Percentiles rank a stretch among this genome's conserved stretches.
phyloP scores from a whole-genome alignment of 2,888 invertebrate genomes.

The Idaea straminata region DNA sequence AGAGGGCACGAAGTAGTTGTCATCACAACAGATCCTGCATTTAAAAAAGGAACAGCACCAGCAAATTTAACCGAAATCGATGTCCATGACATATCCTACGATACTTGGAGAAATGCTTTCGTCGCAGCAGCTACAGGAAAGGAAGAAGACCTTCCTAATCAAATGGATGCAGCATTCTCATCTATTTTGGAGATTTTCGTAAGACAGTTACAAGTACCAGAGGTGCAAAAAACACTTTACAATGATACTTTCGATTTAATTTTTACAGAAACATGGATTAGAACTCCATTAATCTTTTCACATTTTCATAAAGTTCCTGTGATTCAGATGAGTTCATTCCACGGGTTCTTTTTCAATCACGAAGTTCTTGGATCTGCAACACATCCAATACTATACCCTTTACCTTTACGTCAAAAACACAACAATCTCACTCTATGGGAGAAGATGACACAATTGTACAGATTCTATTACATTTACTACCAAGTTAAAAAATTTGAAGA shows the following conservation, averaged over 20 bases:
- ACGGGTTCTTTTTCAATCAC: conserved; percentile 16
- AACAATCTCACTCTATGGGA: conserved; percentile 19
- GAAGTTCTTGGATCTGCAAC: conserved; percentile 18
- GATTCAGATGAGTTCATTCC: conserved; percentile 26
- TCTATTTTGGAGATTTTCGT: background rate
- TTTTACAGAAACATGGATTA: conserved; percentile 27
- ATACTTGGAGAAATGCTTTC: conserved; percentile 25
- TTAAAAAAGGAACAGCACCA: conserved; percentile 19
- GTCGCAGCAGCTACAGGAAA: conserved; percentile 9
- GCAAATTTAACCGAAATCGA: conserved; percentile 53
- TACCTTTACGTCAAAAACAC: conserved; percentile 12
- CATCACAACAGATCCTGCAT: background rate
- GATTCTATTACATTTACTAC: conserved; percentile 13
- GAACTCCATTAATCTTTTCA: conserved; percentile 22
- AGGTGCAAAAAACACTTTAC: conserved; percentile 10
- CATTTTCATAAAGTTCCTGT: conserved; percentile 29
- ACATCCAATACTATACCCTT: conserved; percentile 13
- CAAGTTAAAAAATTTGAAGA: conserved; percentile 1
- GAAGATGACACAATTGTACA: conserved; percentile 17
- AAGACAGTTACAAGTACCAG: background rate
- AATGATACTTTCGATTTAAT: conserved; percentile 29
- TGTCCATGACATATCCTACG: conserved; percentile 39
- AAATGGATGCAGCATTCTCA: conserved; percentile 10
- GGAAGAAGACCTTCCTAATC: conserved; percentile 13
- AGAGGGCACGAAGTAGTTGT: conserved; percentile 10